Conservation (phyloP, 2,888 invertebrate species). For the Chloromyia formosa region DNA sequence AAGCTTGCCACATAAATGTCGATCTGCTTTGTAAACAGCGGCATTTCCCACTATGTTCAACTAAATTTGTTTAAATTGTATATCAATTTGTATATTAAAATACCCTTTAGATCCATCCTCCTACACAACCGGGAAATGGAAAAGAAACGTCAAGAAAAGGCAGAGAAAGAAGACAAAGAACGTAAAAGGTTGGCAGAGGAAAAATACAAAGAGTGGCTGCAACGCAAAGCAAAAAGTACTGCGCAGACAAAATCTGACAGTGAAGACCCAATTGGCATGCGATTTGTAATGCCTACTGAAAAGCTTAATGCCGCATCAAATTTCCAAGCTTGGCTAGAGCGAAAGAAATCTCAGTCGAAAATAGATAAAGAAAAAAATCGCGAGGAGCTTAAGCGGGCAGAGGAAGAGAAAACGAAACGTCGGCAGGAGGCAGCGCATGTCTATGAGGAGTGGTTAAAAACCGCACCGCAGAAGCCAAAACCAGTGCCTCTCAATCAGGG, state of each 20-base stretch:
- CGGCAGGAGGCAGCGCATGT: slow-evolving; percentile 53
- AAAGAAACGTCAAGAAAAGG: slow-evolving; percentile 46
- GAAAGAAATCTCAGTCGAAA: slow-evolving; percentile 54
- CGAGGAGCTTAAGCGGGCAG: slow-evolving; percentile 49
- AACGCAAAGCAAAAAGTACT: slow-evolving; percentile 51
- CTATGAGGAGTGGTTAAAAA: slow-evolving; percentile 58
- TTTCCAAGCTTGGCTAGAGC: slow-evolving; percentile 54
- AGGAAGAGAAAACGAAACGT: slow-evolving; percentile 48
- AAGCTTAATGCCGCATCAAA: slow-evolving; percentile 44
- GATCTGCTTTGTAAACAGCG: too few relatives aligned
- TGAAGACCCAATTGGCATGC: neutral
- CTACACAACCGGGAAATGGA: slow-evolving; percentile 51
- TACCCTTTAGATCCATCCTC: slow-evolving; percentile 43
- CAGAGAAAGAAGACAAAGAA: slow-evolving; percentile 51
- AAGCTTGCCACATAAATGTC: too few relatives aligned
- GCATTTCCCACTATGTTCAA: too few relatives aligned
- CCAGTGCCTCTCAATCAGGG: slow-evolving; percentile 62
- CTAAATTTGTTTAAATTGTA: too few relatives aligned
- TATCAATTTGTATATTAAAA: neutral
- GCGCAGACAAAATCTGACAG: slow-evolving; percentile 42
- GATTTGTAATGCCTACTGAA: neutral
- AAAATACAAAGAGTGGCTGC: slow-evolving; percentile 58
- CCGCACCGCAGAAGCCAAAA: slow-evolving; percentile 59
- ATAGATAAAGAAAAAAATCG: slow-evolving; percentile 50
- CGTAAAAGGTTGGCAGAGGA: slow-evolving; percentile 55